These are phyloP conservation scores for Paracanthobrama guichenoti DNA, from an alignment of 2,113 vertebrate species.

Conservation along the genomic window DNA sequence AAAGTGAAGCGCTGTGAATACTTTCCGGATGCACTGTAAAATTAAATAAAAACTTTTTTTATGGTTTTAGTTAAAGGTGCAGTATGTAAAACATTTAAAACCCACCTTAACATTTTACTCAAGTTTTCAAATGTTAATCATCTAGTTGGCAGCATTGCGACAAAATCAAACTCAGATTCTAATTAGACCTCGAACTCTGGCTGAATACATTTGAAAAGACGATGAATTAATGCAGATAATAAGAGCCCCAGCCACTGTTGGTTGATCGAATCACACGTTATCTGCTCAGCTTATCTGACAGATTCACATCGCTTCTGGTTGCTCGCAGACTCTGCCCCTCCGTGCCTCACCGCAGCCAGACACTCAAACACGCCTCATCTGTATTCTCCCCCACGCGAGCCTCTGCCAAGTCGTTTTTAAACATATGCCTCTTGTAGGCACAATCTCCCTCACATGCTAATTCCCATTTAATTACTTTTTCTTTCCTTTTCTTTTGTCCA, in stretches of 20 bases:
- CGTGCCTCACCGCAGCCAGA: slow-evolving; percentile 28
- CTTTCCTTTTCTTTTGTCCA: slow-evolving; percentile 33
- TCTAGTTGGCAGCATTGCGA: not conserved
- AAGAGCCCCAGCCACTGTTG: slow-evolving; percentile 4
- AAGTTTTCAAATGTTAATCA: slow-evolving; percentile 40
- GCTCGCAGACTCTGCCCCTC: not conserved
- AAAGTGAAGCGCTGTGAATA: too few species aligned
- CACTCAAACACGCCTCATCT: slow-evolving; percentile 60
- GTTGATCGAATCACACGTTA: slow-evolving; percentile 37
- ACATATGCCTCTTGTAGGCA: slow-evolving; percentile 46
- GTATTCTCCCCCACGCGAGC: slow-evolving; percentile 58
- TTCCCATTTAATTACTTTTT: slow-evolving; percentile 60
- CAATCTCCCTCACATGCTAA: slow-evolving; percentile 52
- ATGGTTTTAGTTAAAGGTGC: too few species aligned
- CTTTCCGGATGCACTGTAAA: too few species aligned
- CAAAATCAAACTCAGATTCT: not conserved
- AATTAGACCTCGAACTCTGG: slow-evolving; percentile 13
- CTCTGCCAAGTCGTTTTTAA: slow-evolving; percentile 54
- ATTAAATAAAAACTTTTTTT: too few species aligned
- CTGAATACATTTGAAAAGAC: slow-evolving; percentile 30
- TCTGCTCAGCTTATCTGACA: slow-evolving; percentile 44
- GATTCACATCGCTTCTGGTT: not conserved
- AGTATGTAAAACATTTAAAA: too few species aligned
- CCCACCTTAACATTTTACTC: not conserved
- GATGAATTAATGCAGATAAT: slow-evolving; percentile 40